Evolutionary conservation across 2,113 vertebrate species (phyloP).

Genomic region (Peromyscus maniculatus): DNA sequence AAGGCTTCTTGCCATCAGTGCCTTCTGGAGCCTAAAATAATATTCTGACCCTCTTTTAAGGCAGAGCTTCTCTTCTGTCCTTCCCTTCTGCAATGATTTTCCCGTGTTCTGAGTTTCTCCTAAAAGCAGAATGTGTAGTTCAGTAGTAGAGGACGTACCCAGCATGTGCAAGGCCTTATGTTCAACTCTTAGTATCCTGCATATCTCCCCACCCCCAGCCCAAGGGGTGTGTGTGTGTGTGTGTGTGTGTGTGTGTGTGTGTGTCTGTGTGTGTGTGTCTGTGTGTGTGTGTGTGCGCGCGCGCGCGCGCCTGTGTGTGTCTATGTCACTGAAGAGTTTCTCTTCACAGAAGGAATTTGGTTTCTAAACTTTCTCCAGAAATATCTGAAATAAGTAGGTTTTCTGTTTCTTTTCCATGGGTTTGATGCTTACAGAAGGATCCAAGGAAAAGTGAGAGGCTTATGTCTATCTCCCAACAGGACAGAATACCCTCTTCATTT

Average conservation of each 20-base stretch:
- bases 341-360: background rate
- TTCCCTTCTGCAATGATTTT: background rate
- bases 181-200: background rate
- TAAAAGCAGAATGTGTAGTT: background rate
- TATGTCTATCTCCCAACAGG: background rate
- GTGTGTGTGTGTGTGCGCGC: too few species aligned
- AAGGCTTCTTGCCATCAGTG: background rate
- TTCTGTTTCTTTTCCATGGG: background rate
- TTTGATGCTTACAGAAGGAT: background rate
- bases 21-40: background rate
- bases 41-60: background rate
- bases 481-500: background rate
- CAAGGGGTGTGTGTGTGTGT: background rate
- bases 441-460: background rate
- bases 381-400: conserved; percentile 15
- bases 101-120: background rate
- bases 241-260: background rate
- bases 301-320: too few species aligned
- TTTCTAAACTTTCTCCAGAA: background rate
- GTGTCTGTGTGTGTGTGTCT: too few species aligned
- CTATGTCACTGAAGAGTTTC: background rate
- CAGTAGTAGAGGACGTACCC: background rate
- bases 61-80: background rate
- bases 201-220: background rate
- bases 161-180: background rate